Conservation (phyloP, 2,888 invertebrate genomes). For the Philereme transversata region DNA sequence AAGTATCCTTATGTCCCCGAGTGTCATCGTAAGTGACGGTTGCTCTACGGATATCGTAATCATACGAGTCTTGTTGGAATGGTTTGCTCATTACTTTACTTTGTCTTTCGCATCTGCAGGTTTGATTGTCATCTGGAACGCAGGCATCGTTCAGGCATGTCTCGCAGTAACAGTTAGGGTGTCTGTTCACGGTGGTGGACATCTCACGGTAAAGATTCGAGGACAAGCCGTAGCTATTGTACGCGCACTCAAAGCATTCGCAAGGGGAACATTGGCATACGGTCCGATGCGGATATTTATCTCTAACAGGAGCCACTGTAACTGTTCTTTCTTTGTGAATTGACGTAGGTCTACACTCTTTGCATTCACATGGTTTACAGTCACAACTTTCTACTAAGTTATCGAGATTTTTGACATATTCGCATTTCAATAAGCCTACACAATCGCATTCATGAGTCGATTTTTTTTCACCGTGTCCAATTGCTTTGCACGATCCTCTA, state of each 20-base stretch:
- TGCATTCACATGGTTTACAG: conserved; percentile 55
- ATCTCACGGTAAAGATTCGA: conserved; percentile 49
- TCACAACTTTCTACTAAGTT: conserved; percentile 41
- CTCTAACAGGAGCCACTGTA: conserved; percentile 49
- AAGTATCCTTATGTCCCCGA: conserved; percentile 27
- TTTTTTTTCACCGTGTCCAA: conserved; percentile 26
- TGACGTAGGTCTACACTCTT: conserved; percentile 45
- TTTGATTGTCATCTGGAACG: conserved; percentile 43
- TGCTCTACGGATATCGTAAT: conserved; percentile 57
- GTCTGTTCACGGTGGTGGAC: conserved; percentile 51
- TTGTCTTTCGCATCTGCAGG: conserved; percentile 53
- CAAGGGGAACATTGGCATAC: conserved; percentile 61
- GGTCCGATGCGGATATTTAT: conserved; percentile 38
- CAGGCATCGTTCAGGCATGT: conserved; percentile 52
- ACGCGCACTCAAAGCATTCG: conserved; percentile 55
- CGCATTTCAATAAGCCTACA: conserved; percentile 43
- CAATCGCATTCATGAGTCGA: conserved; percentile 45
- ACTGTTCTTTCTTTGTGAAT: conserved; percentile 32
- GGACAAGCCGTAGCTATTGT: conserved; percentile 38
- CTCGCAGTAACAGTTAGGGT: conserved; percentile 52
- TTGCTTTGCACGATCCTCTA: conserved; percentile 41
- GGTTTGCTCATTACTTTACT: conserved; percentile 55
- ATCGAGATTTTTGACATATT: conserved; percentile 38
- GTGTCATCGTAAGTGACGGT: conserved; percentile 21
- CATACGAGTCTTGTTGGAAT: conserved; percentile 46